These are phyloP conservation scores for Pediacus dermestoides DNA, from an alignment of 2,888 invertebrate genomes.

Conservation along the genomic window DNA sequence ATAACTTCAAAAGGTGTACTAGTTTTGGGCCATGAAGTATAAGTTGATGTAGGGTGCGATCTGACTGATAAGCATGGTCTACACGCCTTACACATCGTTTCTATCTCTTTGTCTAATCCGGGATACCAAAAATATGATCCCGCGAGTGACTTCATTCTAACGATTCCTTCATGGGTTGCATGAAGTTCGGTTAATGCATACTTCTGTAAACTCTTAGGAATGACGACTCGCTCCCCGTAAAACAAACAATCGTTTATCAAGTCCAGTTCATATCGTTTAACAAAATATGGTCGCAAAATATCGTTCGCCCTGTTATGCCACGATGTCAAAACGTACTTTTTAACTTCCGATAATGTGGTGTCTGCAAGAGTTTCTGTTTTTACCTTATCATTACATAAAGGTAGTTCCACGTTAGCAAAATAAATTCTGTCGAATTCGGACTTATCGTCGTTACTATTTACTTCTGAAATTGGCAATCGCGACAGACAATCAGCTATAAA, in stretches of 20 bases:
- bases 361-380: neutral
- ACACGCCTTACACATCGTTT: conserved; percentile 4
- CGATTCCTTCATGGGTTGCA: conserved; percentile 6
- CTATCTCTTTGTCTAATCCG: conserved; percentile 8
- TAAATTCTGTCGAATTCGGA: neutral
- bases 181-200: neutral
- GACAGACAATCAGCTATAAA: conserved; percentile 1
- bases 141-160: conserved; percentile 13
- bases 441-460: neutral
- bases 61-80: neutral
- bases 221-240: neutral
- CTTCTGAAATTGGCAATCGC: neutral
- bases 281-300: neutral
- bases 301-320: neutral
- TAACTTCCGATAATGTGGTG: neutral
- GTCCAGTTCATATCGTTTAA: neutral
- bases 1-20: no score
- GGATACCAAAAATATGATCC: conserved; percentile 14
- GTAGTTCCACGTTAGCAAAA: neutral
- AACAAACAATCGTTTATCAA: neutral
- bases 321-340: neutral
- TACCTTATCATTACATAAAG: neutral
- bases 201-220: neutral
- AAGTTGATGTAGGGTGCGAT: conserved; percentile 7
- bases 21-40: no score